Percentiles rank a stretch among this genome's conserved stretches.
Conservation (phyloP, 1,140 invertebrate species). For the Anoplophora glabripennis region DNA sequence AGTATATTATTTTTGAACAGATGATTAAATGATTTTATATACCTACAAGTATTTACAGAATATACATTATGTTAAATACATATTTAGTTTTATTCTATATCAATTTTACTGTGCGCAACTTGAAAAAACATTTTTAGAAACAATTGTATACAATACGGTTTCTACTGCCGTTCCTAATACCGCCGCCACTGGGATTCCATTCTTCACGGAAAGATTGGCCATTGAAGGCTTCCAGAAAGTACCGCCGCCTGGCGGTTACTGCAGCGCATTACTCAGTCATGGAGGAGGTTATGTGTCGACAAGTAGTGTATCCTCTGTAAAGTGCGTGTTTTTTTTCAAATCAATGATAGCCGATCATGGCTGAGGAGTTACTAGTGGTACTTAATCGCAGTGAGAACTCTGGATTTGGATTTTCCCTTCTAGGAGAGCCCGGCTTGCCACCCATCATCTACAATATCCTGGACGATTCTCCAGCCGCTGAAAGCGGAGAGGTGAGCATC, state of each 20-base stretch:
- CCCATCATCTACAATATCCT: constrained; percentile 90
- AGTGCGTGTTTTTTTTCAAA: constrained; percentile 38
- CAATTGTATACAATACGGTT: no score
- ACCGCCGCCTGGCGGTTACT: constrained; percentile 25
- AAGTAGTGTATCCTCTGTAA: constrained; percentile 31
- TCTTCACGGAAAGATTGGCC: no score
- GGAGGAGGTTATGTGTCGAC: constrained; percentile 43
- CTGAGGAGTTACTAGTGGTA: constrained; percentile 82
- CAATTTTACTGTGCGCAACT: no score
- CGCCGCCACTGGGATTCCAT: no score
- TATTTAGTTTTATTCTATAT: no score
- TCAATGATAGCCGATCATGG: constrained; percentile 63
- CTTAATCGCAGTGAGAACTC: constrained; percentile 77
- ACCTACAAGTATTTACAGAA: no score
- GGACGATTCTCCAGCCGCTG: constrained; percentile 85
- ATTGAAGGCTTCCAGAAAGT: constrained; percentile 11
- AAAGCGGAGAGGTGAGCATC: constrained; percentile 77
- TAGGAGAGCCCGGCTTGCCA: constrained; percentile 82
- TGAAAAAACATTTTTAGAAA: no score
- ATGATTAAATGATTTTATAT: no score
- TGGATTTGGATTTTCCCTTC: constrained; percentile 84
- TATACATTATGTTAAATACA: no score
- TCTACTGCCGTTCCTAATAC: no score
- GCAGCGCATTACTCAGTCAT: constrained; percentile 26
- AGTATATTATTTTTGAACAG: no score